Conservation (phyloP, 2,113 vertebrate genomes). For the Zootoca vivipara region DNA sequence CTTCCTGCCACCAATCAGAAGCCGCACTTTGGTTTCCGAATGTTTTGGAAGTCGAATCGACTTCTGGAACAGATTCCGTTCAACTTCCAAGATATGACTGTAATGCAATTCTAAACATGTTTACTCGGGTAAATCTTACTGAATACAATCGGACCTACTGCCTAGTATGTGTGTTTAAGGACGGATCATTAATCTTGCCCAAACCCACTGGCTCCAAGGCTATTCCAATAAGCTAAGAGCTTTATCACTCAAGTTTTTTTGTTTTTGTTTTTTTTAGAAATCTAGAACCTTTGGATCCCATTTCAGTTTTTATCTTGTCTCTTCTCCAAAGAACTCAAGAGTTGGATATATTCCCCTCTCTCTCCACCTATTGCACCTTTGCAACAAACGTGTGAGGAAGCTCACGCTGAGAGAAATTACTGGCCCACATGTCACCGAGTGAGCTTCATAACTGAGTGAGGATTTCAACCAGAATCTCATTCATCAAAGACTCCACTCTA, state of each 20-base stretch:
- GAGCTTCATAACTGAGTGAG: not conserved
- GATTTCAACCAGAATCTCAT: not conserved
- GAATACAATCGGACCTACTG: no score
- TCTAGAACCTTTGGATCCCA: not conserved
- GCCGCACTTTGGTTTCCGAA: no score
- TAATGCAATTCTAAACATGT: no score
- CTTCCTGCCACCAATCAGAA: no score
- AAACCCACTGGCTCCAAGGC: not conserved
- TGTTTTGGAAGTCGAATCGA: no score
- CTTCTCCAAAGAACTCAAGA: not conserved
- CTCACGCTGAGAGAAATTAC: not conserved
- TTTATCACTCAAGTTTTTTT: not conserved
- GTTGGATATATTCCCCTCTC: not conserved
- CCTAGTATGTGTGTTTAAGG: no score
- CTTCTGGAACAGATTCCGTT: no score
- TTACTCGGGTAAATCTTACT: no score
- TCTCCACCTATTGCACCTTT: not conserved
- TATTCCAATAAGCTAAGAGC: not conserved
- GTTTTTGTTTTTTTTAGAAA: not conserved
- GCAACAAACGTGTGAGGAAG: not conserved
- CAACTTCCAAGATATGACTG: no score
- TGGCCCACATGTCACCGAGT: not conserved
- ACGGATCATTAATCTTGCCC: no score
- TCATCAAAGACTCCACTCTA: not conserved
- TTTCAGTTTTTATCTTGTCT: not conserved